Conservation (phyloP, 2,797 vertebrate genomes). For the Halcyon badia region DNA sequence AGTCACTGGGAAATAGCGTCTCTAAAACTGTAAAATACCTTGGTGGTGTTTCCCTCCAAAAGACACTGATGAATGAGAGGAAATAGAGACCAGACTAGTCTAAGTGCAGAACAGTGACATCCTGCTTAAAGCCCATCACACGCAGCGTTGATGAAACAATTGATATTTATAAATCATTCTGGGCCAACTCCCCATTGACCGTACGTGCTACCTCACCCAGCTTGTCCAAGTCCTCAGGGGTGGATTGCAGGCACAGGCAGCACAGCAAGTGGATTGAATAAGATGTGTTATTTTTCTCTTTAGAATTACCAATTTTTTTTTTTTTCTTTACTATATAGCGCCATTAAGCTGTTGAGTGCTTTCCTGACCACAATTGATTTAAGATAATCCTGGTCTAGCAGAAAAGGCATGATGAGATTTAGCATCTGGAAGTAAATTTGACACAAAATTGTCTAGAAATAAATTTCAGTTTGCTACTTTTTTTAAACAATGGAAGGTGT, state of each 20-base stretch:
- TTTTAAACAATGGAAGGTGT: conserved; percentile 40
- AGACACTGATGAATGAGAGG: neutral
- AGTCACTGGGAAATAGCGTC: neutral
- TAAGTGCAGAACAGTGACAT: neutral
- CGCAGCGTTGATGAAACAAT: neutral
- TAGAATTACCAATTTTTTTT: neutral
- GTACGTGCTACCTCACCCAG: neutral
- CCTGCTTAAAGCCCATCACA: neutral
- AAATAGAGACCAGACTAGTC: neutral
- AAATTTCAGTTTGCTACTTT: conserved; percentile 38
- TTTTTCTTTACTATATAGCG: neutral
- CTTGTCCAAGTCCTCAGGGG: neutral
- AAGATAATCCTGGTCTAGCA: conserved; percentile 47
- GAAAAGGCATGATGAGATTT: conserved; percentile 40
- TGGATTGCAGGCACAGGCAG: neutral
- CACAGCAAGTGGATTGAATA: neutral
- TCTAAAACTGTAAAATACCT: neutral
- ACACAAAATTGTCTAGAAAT: conserved; percentile 58
- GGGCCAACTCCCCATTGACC: neutral
- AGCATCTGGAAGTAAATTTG: conserved; percentile 46
- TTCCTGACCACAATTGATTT: conserved; percentile 47
- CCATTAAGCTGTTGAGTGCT: conserved; percentile 41
- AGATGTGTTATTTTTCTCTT: neutral
- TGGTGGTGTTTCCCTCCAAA: neutral
- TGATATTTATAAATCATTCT: neutral